Percentiles rank a stretch among this genome's conserved stretches.
phyloP scores from a whole-genome alignment of 2,113 vertebrate species.

The Dipodomys stephensi region DNA sequence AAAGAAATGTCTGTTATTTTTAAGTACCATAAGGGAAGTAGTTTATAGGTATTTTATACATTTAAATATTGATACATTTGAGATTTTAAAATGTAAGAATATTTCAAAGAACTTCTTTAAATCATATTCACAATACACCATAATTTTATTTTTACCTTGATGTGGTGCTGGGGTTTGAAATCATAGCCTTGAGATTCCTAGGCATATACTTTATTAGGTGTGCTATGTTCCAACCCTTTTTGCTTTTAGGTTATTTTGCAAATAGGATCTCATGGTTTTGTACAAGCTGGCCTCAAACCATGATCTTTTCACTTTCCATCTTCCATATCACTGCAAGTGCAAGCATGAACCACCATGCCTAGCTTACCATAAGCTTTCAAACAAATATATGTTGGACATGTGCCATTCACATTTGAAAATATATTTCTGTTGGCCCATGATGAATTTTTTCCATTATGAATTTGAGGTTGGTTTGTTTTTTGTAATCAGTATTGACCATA shows the following conservation, averaged over 20 bases:
- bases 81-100: background rate
- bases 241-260: too few species aligned
- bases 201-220: background rate
- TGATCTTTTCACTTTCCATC: too few species aligned
- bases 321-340: too few species aligned
- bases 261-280: too few species aligned
- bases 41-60: background rate
- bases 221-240: too few species aligned
- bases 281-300: too few species aligned
- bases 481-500: background rate
- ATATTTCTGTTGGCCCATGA: background rate
- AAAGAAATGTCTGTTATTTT: slow-evolving; percentile 25
- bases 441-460: background rate
- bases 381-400: background rate
- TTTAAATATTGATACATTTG: slow-evolving; percentile 36
- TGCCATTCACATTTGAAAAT: slow-evolving; percentile 18
- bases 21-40: background rate
- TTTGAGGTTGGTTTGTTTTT: background rate
- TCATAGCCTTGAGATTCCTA: too few species aligned
- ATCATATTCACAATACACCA: too few species aligned
- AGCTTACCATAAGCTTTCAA: background rate
- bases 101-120: background rate
- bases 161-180: too few species aligned
- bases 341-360: too few species aligned
- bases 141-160: too few species aligned